Base-by-base conservation (phyloP, 2,797 vertebrate species). In the Kryptopterus vitreolus region DNA sequence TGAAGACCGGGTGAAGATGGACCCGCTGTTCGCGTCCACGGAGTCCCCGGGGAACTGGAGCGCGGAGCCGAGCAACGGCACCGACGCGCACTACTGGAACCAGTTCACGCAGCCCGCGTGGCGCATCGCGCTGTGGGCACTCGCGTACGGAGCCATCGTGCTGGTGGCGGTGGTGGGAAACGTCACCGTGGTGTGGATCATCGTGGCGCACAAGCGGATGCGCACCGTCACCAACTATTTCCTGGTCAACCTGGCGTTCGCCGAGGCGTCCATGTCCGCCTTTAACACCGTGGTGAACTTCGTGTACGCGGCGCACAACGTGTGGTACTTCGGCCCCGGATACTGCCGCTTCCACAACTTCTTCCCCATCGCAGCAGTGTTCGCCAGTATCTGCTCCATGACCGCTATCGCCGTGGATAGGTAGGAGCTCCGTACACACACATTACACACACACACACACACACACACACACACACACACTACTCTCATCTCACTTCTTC, bases 321-420 rank as follows among this genome's bases (percentile, higher is more conserved):
- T 95, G 87, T 99, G 98, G 98, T 98, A 99, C 92, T 99, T 96
- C 0, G 97, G 98, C 16, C 85, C 90, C n/a, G 88, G 92, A 84
- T 99, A 99, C 92, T 99, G 98, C 91, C 96, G 95, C 87, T 98
- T 99, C 88, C 98, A 99, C 90, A 99, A 99, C 95, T 98, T 99
- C 93, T 99, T 99, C 81, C 97, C 98, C 9, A 95, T 98, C 43
- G 96, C 98, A 0, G 96, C 98, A 0, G 95, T 99, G 50, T 98
- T 99, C 4, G 95, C 98, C 90, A 97, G 96, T 88, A 99, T 99
- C 92, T 98, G 96, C 92, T 99, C 97, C 50, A 98, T 99, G 97
- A 97, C 94, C 0, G 97, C 98, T 35, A 96, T 99, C 68, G 96
- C 98, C 9, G 87, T 97, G 82, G 98, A 99, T 91, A 96, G 98